These are phyloP conservation scores for Lutraria lutraria DNA, from an alignment of 2,888 invertebrate species.

Conservation along the genomic window DNA sequence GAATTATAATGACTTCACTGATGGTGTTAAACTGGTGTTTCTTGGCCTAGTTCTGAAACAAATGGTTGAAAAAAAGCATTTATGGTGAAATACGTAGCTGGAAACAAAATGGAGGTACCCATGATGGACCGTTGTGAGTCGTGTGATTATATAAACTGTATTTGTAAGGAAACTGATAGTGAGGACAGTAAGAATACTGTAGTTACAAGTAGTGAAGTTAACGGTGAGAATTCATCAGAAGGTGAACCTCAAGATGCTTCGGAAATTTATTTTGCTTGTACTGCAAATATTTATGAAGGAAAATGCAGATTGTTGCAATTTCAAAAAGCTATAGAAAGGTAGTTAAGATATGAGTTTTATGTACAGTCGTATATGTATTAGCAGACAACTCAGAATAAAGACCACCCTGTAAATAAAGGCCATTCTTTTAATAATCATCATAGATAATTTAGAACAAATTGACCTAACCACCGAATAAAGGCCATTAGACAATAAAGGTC, in stretches of 20 bases:
- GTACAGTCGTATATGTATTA: too few species aligned
- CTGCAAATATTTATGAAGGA: conserved; percentile 70
- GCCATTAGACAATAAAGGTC: too few species aligned
- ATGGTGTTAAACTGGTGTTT: too few species aligned
- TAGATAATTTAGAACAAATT: too few species aligned
- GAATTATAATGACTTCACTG: too few species aligned
- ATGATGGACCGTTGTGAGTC: conserved; percentile 46
- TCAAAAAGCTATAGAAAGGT: conserved; percentile 70
- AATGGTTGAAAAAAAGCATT: too few species aligned
- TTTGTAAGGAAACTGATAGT: conserved; percentile 51
- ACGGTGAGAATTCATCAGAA: conserved; percentile 59
- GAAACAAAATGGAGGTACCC: conserved; percentile 32
- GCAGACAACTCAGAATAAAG: too few species aligned
- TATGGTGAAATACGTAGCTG: neutral
- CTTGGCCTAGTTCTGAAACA: too few species aligned
- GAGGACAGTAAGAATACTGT: neutral
- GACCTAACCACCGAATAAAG: too few species aligned
- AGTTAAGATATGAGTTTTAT: neutral
- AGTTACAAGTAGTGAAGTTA: conserved; percentile 32
- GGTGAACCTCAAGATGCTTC: conserved; percentile 61
- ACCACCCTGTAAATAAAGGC: too few species aligned
- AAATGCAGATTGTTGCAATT: conserved; percentile 68
- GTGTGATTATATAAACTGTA: conserved; percentile 69
- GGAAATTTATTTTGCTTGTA: conserved; percentile 67
- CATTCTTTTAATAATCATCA: too few species aligned